These are phyloP conservation scores for Microhierax caerulescens DNA, from an alignment of 2,797 vertebrate species.

Conservation along the genomic window DNA sequence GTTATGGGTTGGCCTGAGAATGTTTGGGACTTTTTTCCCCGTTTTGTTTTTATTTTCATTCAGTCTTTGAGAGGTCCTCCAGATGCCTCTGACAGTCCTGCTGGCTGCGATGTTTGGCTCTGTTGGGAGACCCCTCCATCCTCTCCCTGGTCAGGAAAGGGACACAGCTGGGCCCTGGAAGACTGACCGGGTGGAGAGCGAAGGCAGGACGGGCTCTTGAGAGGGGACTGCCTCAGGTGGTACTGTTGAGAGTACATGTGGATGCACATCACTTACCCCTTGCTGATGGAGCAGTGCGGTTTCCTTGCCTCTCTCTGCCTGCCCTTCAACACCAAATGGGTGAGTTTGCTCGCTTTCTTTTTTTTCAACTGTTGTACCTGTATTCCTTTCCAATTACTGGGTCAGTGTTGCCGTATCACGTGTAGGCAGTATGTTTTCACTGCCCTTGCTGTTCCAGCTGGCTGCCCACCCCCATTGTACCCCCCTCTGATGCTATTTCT, in stretches of 20 bases:
- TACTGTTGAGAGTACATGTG: neutral
- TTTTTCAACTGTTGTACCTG: neutral
- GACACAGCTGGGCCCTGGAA: neutral
- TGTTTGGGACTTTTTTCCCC: fast-evolving
- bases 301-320: neutral
- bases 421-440: neutral
- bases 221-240: neutral
- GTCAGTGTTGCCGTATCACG: neutral
- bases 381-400: neutral
- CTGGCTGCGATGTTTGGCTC: neutral
- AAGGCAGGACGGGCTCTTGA: neutral
- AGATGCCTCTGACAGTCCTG: neutral
- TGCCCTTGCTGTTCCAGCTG: neutral
- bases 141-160: neutral
- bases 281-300: fast-evolving
- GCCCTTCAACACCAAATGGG: neutral
- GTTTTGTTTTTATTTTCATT: neutral
- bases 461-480: neutral
- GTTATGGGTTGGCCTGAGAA: neutral
- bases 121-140: neutral
- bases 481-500: neutral
- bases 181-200: fast-evolving
- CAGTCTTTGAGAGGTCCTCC: neutral
- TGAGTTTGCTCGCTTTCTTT: neutral
- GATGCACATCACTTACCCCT: neutral